Conservation (phyloP, 2,888 invertebrate species). For the Ichneumoninae sp. region DNA sequence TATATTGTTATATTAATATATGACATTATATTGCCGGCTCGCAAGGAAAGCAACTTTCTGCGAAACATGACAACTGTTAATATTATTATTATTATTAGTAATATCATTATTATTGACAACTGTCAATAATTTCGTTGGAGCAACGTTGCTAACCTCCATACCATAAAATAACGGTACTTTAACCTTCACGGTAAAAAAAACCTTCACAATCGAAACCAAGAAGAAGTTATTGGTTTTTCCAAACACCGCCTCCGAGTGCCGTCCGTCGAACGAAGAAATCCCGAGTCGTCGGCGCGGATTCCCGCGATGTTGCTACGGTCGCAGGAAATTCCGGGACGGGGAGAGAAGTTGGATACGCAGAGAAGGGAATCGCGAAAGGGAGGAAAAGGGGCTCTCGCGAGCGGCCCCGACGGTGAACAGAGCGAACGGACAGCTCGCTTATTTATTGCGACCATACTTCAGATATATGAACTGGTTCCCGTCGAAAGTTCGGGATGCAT, state of each 20-base stretch:
- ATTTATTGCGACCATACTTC: slow-evolving; percentile 84
- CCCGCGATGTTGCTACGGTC: slow-evolving; percentile 66
- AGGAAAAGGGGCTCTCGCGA: slow-evolving; percentile 71
- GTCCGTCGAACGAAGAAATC: slow-evolving; percentile 20
- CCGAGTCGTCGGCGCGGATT: slow-evolving; percentile 46
- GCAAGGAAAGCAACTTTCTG: too few relatives aligned
- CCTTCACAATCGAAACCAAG: background rate
- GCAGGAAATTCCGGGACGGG: slow-evolving; percentile 64
- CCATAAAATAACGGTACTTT: too few relatives aligned
- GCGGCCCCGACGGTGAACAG: slow-evolving; percentile 78
- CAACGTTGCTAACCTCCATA: too few relatives aligned
- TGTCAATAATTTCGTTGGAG: too few relatives aligned
- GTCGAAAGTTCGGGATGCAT: slow-evolving; percentile 84
- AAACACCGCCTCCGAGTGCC: slow-evolving; percentile 11
- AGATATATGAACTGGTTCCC: slow-evolving; percentile 84
- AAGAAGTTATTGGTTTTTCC: slow-evolving; percentile 30
- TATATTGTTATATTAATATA: too few relatives aligned
- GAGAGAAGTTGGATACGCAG: slow-evolving; percentile 29
- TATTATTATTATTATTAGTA: too few relatives aligned
- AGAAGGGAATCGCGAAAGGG: slow-evolving; percentile 58
- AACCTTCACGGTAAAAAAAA: background rate
- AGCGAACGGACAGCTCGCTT: slow-evolving; percentile 83
- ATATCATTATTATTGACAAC: too few relatives aligned
- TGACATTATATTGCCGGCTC: too few relatives aligned
- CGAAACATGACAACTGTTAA: too few relatives aligned